Percentiles rank a stretch among this genome's conserved stretches.
Conservation (phyloP, 64 coral and sea anemone species). For the Montipora capricornis region DNA sequence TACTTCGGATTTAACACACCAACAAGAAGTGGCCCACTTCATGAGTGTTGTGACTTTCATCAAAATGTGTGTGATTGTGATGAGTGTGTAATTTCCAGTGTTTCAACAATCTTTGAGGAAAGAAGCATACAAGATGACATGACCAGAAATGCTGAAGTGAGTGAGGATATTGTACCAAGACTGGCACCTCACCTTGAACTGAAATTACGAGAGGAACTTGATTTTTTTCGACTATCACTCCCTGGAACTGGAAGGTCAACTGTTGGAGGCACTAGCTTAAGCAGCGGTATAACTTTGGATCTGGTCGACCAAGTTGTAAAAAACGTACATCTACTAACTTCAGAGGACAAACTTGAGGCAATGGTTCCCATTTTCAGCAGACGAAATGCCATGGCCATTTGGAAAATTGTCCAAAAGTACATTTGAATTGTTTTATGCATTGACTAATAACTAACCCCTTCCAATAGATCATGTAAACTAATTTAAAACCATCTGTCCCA, state of each 20-base stretch:
- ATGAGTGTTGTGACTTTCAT: conserved; percentile 73
- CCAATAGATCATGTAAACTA: neutral
- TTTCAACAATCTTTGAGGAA: conserved; percentile 6
- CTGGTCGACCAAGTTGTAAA: conserved; percentile 37
- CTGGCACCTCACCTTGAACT: neutral
- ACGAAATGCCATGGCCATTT: conserved; percentile 50
- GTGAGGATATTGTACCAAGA: neutral
- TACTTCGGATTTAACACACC: conserved; percentile 55
- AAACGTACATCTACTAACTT: conserved; percentile 25
- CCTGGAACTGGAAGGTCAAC: conserved; percentile 45
- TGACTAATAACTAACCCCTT: neutral
- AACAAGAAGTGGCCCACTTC: conserved; percentile 17
- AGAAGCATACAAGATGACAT: neutral
- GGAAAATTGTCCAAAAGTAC: conserved; percentile 49
- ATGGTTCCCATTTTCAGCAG: conserved; percentile 54
- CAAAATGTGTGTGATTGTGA: conserved; percentile 40
- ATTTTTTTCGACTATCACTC: neutral
- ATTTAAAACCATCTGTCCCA: neutral
- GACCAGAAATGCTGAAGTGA: neutral
- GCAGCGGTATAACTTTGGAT: conserved; percentile 36
- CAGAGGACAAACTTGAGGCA: conserved; percentile 40
- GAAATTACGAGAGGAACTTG: conserved; percentile 18
- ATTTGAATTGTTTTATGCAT: neutral
- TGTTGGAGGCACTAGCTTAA: conserved; percentile 48
- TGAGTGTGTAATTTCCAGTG: conserved; percentile 37